These are phyloP conservation scores for Gallinago solitaria DNA, from an alignment of 2,797 vertebrate species.

Conservation along the genomic window DNA sequence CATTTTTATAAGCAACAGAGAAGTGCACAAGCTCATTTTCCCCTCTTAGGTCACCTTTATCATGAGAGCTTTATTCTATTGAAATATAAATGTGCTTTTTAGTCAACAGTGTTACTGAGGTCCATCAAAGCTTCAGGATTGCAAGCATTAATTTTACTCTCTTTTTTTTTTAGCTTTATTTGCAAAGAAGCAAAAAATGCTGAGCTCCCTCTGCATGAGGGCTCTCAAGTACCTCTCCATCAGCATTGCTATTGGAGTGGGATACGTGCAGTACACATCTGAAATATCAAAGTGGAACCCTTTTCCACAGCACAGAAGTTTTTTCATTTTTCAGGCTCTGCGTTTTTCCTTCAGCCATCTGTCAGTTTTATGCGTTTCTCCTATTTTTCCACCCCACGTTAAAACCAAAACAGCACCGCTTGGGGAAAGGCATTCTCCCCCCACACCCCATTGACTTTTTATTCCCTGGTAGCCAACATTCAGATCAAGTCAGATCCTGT, in stretches of 20 bases:
- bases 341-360: background rate
- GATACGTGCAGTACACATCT: background rate
- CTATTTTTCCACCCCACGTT: background rate
- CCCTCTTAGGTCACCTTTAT: background rate
- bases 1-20: constrained; percentile 1
- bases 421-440: background rate
- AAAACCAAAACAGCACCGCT: background rate
- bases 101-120: background rate
- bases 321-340: background rate
- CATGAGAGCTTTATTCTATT: background rate
- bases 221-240: background rate
- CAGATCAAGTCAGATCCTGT: constrained; percentile 21
- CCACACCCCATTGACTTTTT: background rate
- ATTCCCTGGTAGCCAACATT: background rate
- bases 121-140: background rate
- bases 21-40: background rate
- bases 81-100: constrained; percentile 6
- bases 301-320: background rate
- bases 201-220: background rate
- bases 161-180: background rate
- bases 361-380: background rate
- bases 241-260: fast-evolving
- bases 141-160: background rate
- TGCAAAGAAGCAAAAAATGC: background rate
- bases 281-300: background rate